phyloP scores from a whole-genome alignment of 2,797 vertebrate species.

The Taenioides sp. region DNA sequence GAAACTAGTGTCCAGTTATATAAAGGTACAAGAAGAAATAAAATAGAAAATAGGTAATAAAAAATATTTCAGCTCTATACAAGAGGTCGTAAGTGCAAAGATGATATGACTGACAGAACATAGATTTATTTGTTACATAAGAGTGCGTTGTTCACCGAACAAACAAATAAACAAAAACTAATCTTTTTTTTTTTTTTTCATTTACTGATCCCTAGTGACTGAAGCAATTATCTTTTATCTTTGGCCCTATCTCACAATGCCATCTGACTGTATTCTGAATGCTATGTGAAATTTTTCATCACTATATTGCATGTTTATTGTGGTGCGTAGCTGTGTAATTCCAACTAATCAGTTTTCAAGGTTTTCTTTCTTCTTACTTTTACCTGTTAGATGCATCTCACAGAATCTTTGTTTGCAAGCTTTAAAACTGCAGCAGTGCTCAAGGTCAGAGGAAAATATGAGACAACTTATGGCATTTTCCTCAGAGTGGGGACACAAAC shows the following conservation, averaged over 20 bases:
- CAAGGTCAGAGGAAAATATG: background rate
- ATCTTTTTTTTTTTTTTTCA: no score
- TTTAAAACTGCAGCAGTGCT: conserved; percentile 8
- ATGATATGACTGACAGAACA: no score
- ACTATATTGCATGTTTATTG: conserved; percentile 3
- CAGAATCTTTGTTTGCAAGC: conserved; percentile 12
- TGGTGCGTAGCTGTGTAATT: conserved; percentile 14
- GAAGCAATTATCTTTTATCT: background rate
- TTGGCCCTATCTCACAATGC: background rate
- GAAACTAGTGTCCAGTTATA: no score
- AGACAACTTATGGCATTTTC: background rate
- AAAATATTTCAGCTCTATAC: no score
- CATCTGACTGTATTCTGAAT: background rate
- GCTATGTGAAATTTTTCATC: conserved; percentile 3
- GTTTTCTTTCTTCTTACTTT: background rate
- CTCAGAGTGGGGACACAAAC: background rate
- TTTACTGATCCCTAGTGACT: background rate
- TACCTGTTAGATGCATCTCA: conserved; percentile 1
- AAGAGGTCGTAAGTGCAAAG: no score
- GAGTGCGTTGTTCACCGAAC: no score
- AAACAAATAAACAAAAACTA: no score
- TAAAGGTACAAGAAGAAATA: no score
- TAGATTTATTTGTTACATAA: no score
- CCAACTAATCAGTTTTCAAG: conserved; percentile 25
- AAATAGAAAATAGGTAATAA: no score